Percentiles rank a stretch among this genome's conserved stretches.
Conservation (phyloP, 2,888 invertebrate species). For the Nycteola revayana region DNA sequence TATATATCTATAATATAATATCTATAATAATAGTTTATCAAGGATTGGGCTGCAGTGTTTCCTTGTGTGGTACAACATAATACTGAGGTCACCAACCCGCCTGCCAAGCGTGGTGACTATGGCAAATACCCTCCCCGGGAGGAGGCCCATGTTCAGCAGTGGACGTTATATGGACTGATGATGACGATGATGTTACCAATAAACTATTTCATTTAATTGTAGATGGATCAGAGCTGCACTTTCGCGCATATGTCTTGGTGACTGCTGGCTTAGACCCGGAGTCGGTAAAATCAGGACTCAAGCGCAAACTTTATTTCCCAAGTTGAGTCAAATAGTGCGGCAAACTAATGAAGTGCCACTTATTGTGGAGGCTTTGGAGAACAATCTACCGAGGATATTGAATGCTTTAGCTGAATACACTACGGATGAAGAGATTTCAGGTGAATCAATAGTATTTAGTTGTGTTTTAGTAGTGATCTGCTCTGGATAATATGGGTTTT, state of each 20-base stretch:
- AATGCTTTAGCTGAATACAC: slow-evolving; percentile 69
- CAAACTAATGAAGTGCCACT: slow-evolving; percentile 60
- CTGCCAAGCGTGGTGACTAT: too few species aligned
- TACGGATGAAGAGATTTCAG: slow-evolving; percentile 73
- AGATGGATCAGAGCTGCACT: slow-evolving; percentile 78
- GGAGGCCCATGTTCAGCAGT: too few species aligned
- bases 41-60: too few species aligned
- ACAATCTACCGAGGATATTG: slow-evolving; percentile 65
- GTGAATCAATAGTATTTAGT: slow-evolving; percentile 46
- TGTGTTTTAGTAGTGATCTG: background rate
- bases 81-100: too few species aligned
- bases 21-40: too few species aligned
- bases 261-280: slow-evolving; percentile 72
- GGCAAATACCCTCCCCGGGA: too few species aligned
- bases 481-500: too few species aligned
- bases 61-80: too few species aligned
- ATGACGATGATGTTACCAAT: too few species aligned
- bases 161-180: too few species aligned
- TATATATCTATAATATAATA: too few species aligned
- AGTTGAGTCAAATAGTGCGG: slow-evolving; percentile 64
- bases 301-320: slow-evolving; percentile 70
- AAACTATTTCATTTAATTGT: too few species aligned
- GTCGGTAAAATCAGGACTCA: slow-evolving; percentile 72
- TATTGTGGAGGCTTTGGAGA: slow-evolving; percentile 67
- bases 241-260: slow-evolving; percentile 69